Evolutionary conservation across 2,797 vertebrate species (phyloP), one percentile per base, ranked within the genome.

Genomic region (Coreius guichenoti): DNA sequence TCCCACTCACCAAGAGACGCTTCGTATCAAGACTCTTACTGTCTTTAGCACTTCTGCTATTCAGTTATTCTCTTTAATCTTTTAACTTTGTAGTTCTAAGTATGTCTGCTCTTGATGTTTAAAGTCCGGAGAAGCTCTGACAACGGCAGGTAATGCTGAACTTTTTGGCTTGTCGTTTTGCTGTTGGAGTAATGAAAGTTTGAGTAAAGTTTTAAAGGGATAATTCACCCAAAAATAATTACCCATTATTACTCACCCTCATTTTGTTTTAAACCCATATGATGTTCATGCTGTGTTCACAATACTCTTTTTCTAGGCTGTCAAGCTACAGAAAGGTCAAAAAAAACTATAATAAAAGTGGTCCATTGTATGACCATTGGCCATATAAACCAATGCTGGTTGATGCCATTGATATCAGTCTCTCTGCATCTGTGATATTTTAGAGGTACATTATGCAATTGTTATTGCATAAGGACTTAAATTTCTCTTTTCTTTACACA

Each of bases 51-150:
- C 14, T 12, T 63, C 47, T 45, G 1, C 61, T 87, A 14, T 76
- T 83, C 67, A 70, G 45, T 79, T 88, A 87, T 85, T 86, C 82
- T 39, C 74, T 86, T 56, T 78, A 84, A 86, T 88, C 82, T 72
- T 43, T 82, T 70, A 33, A 78, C 84, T 86, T 61, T 84, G 16
- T 26, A 29, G 63, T 43, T 76, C 6, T 51, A 84, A 78, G 33
- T 26, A 33, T 58, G 56, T 80, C 81, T 63, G 39, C 43, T 77
- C 54, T 61, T 1, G 14, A 33, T 21, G 29, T 49, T 51, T 75
- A 51, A 58, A 58, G 80, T 72, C 58, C 8, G 19, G 39, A 73
- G 36, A 73, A 49, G 81, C 54, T 29, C 36, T 63, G 51, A 58
- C 1, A 1, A 54, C 3, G 9, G 9, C 17, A 21, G 47, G 14